phyloP scores from a whole-genome alignment of 2,888 invertebrate species.

The Diaprepes abbreviatus region DNA sequence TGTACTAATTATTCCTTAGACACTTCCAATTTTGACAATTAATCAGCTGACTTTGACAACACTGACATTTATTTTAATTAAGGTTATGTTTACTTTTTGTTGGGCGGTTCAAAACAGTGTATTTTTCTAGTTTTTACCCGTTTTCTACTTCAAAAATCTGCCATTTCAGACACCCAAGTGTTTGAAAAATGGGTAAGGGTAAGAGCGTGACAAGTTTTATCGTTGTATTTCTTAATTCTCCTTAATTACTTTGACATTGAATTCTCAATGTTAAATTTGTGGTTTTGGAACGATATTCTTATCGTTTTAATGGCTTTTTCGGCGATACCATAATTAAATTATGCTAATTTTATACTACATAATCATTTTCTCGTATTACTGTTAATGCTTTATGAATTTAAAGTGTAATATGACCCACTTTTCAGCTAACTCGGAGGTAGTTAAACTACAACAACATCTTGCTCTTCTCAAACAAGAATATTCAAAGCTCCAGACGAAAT shows the following conservation, averaged over 20 bases:
- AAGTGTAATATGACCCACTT: neutral
- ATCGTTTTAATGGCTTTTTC: neutral
- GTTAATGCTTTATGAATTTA: neutral
- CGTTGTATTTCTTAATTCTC: neutral
- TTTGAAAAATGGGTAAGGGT: conserved; percentile 30
- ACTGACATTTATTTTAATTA: conserved; percentile 12
- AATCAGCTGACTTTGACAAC: conserved; percentile 14
- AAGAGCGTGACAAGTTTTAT: neutral
- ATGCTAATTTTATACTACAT: neutral
- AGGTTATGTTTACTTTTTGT: conserved; percentile 30
- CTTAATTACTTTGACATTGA: conserved; percentile 13
- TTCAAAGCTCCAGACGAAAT: conserved; percentile 86
- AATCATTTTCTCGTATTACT: neutral
- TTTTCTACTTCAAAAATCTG: neutral
- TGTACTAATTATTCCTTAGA: too few relatives aligned
- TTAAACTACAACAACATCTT: conserved; percentile 87
- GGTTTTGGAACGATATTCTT: neutral
- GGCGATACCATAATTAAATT: neutral
- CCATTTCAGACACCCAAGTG: conserved; percentile 12
- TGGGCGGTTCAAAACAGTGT: conserved; percentile 31
- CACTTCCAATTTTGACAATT: conserved; percentile 1
- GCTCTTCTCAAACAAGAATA: conserved; percentile 90
- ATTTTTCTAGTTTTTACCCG: conserved; percentile 6
- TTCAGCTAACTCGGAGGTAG: conserved; percentile 69
- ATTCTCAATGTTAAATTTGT: neutral